Conservation (phyloP, 2,797 vertebrate species). For the Leptatherina wallacei region DNA sequence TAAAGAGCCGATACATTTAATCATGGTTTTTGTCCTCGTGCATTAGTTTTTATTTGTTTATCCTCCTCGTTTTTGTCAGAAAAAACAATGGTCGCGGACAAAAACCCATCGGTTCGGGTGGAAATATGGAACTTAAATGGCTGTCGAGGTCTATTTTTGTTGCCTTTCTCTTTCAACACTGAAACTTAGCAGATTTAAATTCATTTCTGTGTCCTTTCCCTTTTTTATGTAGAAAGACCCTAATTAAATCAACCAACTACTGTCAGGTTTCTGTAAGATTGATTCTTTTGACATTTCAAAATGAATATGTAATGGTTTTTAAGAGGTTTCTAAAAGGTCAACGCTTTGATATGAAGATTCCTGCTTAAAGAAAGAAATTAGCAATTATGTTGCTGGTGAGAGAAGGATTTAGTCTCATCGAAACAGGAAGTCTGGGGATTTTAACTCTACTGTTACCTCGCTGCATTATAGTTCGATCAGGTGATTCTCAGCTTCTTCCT, state of each 20-base stretch:
- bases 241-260: background rate
- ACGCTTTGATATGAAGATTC: slow-evolving; percentile 15
- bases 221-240: background rate
- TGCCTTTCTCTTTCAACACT: background rate
- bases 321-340: slow-evolving; percentile 40
- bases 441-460: background rate
- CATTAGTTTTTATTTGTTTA: background rate
- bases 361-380: background rate
- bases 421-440: background rate
- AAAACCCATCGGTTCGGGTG: too few species aligned
- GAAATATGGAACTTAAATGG: background rate
- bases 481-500: background rate
- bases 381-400: background rate
- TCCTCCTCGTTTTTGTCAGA: background rate
- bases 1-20: background rate
- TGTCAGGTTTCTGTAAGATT: slow-evolving; percentile 1
- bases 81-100: too few species aligned
- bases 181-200: background rate
- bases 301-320: slow-evolving; percentile 22
- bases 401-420: background rate
- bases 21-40: background rate
- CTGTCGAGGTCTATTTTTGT: background rate
- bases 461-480: background rate
- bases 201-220: background rate
- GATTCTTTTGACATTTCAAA: slow-evolving; percentile 31